Conservation (phyloP, 2,113 vertebrate genomes). For the Aythya baeri region DNA sequence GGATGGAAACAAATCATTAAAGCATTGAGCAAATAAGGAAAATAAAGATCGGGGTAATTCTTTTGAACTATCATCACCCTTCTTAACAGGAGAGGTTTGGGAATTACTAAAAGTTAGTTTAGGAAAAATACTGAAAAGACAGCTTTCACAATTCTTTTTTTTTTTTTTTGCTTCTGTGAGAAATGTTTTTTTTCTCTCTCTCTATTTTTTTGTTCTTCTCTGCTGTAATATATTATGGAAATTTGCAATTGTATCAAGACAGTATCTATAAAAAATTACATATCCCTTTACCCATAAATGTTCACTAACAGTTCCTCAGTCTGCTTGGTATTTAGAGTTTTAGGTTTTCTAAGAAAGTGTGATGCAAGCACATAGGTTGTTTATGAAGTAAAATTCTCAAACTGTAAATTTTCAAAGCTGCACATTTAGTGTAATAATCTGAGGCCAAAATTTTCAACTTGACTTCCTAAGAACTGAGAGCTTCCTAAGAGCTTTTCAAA, state of each 20-base stretch:
- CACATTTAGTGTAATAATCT: background rate
- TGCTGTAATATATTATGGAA: background rate
- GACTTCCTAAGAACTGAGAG: background rate
- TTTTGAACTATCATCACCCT: background rate
- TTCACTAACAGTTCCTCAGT: background rate
- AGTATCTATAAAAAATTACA: background rate
- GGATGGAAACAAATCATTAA: background rate
- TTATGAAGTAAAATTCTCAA: background rate
- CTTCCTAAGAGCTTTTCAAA: background rate
- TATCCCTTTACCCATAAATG: background rate
- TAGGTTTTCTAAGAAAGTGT: background rate
- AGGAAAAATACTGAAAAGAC: background rate
- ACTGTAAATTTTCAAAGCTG: background rate
- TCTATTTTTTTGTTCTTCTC: background rate
- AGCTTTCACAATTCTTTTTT: background rate
- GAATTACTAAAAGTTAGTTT: background rate
- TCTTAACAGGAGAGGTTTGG: background rate
- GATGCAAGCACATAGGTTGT: background rate
- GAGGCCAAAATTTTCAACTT: background rate
- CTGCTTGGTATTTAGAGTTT: background rate
- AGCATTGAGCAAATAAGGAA: background rate
- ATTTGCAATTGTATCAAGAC: background rate
- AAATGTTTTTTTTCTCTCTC: background rate
- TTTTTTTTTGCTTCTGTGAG: background rate
- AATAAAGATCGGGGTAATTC: background rate